Conservation (phyloP, 1,140 invertebrate species). For the Pentalonia nigronervosa region DNA sequence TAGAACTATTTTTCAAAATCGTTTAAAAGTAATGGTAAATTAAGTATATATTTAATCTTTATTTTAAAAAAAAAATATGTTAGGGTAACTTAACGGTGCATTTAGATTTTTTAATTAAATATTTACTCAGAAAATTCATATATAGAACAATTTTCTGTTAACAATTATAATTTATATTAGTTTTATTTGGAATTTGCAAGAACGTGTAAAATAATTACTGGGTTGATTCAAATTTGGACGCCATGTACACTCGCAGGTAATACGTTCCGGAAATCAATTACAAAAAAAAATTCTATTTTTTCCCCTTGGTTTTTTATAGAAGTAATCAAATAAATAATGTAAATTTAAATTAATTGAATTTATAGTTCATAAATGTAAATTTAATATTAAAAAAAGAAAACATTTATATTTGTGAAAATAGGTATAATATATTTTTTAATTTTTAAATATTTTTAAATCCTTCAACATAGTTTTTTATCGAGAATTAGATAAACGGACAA, state of each 20-base stretch:
- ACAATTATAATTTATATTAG: background rate
- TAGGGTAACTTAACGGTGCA: too few species aligned
- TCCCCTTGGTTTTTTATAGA: background rate
- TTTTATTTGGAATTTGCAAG: background rate
- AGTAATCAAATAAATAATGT: background rate
- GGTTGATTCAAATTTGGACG: background rate
- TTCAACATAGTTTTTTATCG: background rate
- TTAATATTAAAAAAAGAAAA: background rate
- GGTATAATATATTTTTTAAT: too few species aligned
- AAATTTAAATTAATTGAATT: background rate
- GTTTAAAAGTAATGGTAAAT: too few species aligned
- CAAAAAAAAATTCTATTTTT: background rate
- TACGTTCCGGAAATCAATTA: constrained; percentile 28
- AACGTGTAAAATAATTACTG: constrained; percentile 6
- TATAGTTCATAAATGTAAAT: background rate
- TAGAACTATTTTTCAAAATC: too few species aligned
- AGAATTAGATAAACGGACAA: too few species aligned
- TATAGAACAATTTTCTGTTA: background rate
- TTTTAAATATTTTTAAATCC: background rate
- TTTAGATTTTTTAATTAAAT: background rate
- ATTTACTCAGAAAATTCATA: background rate
- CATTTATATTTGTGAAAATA: too few species aligned
- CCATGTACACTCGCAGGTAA: background rate
- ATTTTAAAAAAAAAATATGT: too few species aligned
- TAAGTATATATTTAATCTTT: too few species aligned